Evolutionary conservation across 2,888 invertebrate species (phyloP).

Genomic region (Rapana venosa): DNA sequence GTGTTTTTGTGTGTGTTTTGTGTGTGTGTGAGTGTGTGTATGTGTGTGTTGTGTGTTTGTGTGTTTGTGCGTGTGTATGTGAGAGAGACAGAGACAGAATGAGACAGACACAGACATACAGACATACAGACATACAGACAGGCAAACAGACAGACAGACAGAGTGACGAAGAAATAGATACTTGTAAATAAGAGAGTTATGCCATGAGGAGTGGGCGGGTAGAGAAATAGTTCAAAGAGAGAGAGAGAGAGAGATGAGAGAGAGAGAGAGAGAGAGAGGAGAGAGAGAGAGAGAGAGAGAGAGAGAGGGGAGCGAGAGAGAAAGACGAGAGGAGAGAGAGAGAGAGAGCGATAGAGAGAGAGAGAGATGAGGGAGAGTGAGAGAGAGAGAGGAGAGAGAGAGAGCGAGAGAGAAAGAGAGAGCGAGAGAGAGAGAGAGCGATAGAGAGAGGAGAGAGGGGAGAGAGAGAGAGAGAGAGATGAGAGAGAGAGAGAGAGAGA

Average conservation of each 20-base stretch:
- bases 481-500: constrained; percentile 7
- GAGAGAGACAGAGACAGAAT: not conserved
- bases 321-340: not conserved
- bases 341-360: not conserved
- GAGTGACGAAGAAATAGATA: not conserved
- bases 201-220: not conserved
- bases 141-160: not conserved
- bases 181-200: not conserved
- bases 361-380: not conserved
- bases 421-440: not conserved
- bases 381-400: not conserved
- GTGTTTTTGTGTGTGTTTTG: too few relatives aligned
- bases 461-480: constrained; percentile 1
- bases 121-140: not conserved
- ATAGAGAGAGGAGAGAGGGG: not conserved
- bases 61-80: too few relatives aligned
- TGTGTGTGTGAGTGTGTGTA: too few relatives aligned
- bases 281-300: not conserved
- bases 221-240: constrained; percentile 19
- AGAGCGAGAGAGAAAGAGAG: too few relatives aligned
- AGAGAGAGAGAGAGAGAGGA: constrained; percentile 7
- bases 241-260: not conserved
- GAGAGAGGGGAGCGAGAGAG: not conserved
- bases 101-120: not conserved
- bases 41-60: too few relatives aligned